These are phyloP conservation scores for Callospermophilus lateralis DNA, from an alignment of 2,113 vertebrate genomes.

Conservation along the genomic window DNA sequence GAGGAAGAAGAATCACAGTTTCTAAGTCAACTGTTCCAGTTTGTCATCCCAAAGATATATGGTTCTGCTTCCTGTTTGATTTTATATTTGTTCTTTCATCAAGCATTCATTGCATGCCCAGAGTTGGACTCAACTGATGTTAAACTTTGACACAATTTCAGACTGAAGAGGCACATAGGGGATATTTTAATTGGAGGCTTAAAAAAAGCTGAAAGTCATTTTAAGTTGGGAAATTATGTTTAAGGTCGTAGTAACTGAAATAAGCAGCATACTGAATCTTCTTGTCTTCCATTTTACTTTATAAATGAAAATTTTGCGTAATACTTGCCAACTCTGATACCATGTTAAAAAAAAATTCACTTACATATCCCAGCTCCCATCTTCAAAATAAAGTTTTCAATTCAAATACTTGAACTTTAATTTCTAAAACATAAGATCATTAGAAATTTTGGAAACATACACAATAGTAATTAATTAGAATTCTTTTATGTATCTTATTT, in stretches of 20 bases:
- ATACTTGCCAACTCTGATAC: background rate
- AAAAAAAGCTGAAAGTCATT: background rate
- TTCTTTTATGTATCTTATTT: background rate
- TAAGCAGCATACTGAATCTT: background rate
- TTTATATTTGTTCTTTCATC: background rate
- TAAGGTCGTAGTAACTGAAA: background rate
- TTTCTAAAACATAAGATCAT: background rate
- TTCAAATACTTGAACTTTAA: conserved; percentile 23
- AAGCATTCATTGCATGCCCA: background rate
- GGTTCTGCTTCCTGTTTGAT: background rate
- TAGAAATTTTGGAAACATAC: background rate
- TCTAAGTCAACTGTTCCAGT: background rate
- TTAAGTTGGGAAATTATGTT: background rate
- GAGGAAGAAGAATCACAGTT: background rate
- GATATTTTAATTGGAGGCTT: background rate
- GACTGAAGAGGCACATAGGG: background rate
- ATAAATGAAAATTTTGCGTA: background rate
- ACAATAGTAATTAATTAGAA: background rate
- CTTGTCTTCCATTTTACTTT: conserved; percentile 32
- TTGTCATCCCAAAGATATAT: background rate
- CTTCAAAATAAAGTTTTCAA: background rate
- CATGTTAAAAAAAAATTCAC: background rate
- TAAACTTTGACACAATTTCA: conserved; percentile 25
- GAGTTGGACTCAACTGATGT: background rate
- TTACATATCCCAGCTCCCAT: background rate